phyloP scores from a whole-genome alignment of 2,113 vertebrate genomes.

The Heliornis fulica region DNA sequence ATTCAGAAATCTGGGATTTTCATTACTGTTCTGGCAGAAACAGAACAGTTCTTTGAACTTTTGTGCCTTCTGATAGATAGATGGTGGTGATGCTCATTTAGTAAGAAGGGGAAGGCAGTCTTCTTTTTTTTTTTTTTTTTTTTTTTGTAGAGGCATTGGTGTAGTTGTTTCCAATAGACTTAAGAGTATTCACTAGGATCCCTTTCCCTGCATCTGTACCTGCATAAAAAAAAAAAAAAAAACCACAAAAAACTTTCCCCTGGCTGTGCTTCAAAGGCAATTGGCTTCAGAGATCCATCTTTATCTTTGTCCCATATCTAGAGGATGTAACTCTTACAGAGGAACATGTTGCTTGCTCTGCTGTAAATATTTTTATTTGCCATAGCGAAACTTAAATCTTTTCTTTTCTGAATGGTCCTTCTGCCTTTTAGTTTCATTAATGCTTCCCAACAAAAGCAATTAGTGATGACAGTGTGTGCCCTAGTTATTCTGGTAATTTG shows the following conservation, averaged over 20 bases:
- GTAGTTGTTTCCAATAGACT: not conserved
- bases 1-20: not conserved
- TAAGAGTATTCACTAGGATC: not conserved
- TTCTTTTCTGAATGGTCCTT: constrained; percentile 5
- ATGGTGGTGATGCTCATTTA: not conserved
- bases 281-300: not conserved
- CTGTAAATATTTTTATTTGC: constrained; percentile 38
- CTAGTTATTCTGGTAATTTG: constrained; percentile 33
- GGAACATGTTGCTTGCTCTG: not conserved
- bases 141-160: not conserved
- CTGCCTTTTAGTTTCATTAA: constrained; percentile 35
- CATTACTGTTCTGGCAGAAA: not conserved
- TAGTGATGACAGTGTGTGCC: constrained; percentile 26
- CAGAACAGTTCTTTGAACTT: not conserved
- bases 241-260: not conserved
- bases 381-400: not conserved
- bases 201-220: not conserved
- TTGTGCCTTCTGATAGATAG: not conserved
- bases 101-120: not conserved
- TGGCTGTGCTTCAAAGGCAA: constrained; percentile 18
- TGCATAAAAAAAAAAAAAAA: not conserved
- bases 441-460: constrained; percentile 33
- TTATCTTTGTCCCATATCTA: not conserved
- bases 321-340: not conserved
- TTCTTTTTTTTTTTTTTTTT: not conserved